Evolutionary conservation across 1,140 invertebrate genomes (phyloP).

Genomic region (Drosophila takahashii): DNA sequence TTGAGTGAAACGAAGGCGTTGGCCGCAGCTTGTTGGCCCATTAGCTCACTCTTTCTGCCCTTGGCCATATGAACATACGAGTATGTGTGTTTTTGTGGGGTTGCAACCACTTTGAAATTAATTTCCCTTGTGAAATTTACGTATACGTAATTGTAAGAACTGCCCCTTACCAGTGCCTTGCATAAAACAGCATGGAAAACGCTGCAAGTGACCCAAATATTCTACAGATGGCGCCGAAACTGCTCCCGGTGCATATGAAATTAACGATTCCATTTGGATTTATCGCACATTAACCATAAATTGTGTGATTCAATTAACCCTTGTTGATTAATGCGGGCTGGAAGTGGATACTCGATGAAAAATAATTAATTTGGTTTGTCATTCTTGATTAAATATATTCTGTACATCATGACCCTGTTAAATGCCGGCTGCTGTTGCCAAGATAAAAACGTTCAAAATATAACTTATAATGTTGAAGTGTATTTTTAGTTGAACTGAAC

Average conservation of each 20-base stretch:
- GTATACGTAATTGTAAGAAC: constrained; percentile 28
- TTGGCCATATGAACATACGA: background rate
- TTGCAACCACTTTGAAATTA: constrained; percentile 57
- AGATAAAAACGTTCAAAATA: background rate
- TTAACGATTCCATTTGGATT: constrained; percentile 20
- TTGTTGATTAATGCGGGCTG: constrained; percentile 41
- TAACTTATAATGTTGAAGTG: too few relatives aligned
- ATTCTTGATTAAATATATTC: constrained; percentile 6
- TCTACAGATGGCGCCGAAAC: constrained; percentile 9
- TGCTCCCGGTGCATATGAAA: constrained; percentile 5
- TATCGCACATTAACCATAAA: constrained; percentile 28
- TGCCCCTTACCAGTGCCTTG: constrained; percentile 10
- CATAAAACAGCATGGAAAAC: constrained; percentile 5
- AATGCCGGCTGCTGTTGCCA: background rate
- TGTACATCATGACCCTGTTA: constrained; percentile 31
- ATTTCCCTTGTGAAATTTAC: constrained; percentile 62
- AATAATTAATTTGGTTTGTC: background rate
- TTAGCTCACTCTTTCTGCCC: constrained; percentile 34
- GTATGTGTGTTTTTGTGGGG: constrained; percentile 3
- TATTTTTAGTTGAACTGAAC: too few relatives aligned
- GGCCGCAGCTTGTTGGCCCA: constrained; percentile 54
- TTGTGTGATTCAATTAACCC: constrained; percentile 41
- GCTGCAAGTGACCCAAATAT: constrained; percentile 41
- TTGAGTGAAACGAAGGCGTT: constrained; percentile 56
- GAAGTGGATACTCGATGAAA: constrained; percentile 1